Evolutionary conservation across 2,888 invertebrate genomes (phyloP).

Genomic region (Bellardia pandia): DNA sequence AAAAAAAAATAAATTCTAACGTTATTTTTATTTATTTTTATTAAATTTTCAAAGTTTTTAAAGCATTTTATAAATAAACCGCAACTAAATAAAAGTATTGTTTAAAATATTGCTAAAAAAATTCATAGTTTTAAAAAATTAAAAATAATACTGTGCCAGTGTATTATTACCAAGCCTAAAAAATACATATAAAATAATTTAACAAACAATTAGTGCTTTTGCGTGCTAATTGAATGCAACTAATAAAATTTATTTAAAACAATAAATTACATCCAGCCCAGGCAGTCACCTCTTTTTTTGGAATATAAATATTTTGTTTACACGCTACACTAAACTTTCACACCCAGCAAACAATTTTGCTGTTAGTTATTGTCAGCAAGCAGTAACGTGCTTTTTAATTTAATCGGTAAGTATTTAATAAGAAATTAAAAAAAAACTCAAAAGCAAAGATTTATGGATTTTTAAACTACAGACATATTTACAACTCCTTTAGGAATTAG

Average conservation of each 20-base stretch:
- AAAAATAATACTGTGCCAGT: constrained; percentile 30
- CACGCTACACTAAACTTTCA: constrained; percentile 29
- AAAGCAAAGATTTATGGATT: constrained; percentile 31
- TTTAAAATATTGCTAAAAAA: background rate
- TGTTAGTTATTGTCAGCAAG: constrained; percentile 38
- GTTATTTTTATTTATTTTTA: background rate
- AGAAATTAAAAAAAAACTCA: background rate
- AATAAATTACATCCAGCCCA: constrained; percentile 19
- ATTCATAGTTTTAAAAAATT: background rate
- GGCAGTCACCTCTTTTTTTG: constrained; percentile 42
- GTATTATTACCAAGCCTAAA: background rate
- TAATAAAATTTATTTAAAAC: constrained; percentile 4
- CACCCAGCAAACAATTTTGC: constrained; percentile 55
- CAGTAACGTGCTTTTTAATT: constrained; percentile 39
- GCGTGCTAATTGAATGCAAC: constrained; percentile 55
- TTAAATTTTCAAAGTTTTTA: background rate
- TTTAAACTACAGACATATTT: constrained; percentile 8
- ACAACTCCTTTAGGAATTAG: background rate
- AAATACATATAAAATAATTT: background rate
- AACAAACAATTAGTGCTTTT: constrained; percentile 18
- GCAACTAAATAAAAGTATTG: background rate
- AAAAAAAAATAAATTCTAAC: constrained; percentile 13
- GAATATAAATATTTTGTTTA: constrained; percentile 58
- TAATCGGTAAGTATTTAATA: constrained; percentile 62
- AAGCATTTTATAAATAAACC: background rate